Evolutionary conservation across 2,797 vertebrate genomes (phyloP), one percentile per base, ranked within the genome.

Genomic region (Sparidentex hasta): DNA sequence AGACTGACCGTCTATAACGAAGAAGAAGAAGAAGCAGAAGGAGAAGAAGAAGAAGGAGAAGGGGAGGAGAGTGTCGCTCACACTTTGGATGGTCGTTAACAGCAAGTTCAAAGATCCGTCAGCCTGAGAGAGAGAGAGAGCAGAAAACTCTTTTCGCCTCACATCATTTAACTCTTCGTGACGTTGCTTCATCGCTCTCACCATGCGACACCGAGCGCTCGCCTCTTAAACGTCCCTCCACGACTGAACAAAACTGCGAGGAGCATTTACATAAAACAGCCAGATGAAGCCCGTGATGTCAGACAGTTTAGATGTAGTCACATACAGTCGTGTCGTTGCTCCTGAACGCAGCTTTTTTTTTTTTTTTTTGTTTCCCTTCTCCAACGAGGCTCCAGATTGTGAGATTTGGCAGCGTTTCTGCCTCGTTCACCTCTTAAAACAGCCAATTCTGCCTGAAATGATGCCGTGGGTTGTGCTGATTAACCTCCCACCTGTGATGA

Each of bases 391-490:
- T 16, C 12, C 46, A 58, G n/a, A 23, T 48, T 57, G 50, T 18
- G n/a, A 43, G 51, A 59, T 51, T 21, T 65, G 17, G 29, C 14
- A 47, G 25, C 9, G 2, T 69, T 58, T 64, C 54, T 56, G 64
- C 59, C 9, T 47, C 8, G 47, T 47, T 29, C 17, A 23, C 54
- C 71, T 67, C 44, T 38, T 63, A 46, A 78, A 86, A 86, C 84
- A 81, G 44, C 46, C 33, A 23, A 33, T 65, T 78, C 50, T 50
- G 2, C 27, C 5, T 73, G 55, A 78, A 87, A 74, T 68, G 51
- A 81, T 65, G 41, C 59, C 44, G 67, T 54, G 21, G 62, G 41
- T 65, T 50, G 67, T 17, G 4, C 41, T 46, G 23, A 81, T 76
- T 69, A 73, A 65, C 75, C 61, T 76, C 27, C 46, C 43, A 74